These are phyloP conservation scores for Mormyrops boulengeri DNA, from an alignment of 2,797 vertebrate genomes.

Conservation along the genomic window DNA sequence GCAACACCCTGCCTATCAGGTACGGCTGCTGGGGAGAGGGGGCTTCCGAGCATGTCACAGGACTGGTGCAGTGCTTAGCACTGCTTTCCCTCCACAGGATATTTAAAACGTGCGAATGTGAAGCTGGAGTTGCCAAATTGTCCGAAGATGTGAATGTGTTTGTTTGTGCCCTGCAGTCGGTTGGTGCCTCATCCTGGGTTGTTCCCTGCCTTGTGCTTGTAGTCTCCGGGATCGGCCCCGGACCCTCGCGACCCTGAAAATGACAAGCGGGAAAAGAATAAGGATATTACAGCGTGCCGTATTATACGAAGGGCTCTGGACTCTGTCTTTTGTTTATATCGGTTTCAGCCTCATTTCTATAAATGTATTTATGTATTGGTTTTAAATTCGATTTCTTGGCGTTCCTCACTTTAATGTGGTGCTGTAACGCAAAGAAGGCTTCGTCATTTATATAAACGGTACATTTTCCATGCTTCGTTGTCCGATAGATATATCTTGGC, in stretches of 20 bases:
- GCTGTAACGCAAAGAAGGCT: background rate
- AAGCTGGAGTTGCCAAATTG: background rate
- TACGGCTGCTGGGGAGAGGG: slow-evolving; percentile 35
- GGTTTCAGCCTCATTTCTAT: background rate
- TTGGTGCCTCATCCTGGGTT: background rate
- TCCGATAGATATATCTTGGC: background rate
- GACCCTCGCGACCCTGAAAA: background rate
- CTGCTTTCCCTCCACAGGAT: background rate
- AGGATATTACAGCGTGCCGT: background rate
- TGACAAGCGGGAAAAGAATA: background rate
- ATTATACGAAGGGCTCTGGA: background rate
- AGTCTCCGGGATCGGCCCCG: background rate
- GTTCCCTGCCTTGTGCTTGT: background rate
- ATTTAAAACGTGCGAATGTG: background rate
- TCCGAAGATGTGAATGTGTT: background rate
- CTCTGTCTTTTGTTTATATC: background rate
- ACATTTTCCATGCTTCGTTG: background rate
- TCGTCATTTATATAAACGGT: background rate
- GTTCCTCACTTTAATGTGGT: background rate
- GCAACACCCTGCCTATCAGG: slow-evolving; percentile 80
- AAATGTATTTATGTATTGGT: background rate
- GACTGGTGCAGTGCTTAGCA: background rate
- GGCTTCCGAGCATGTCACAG: background rate
- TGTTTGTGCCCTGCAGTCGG: background rate
- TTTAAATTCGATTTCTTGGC: background rate